Evolutionary conservation across 2,113 vertebrate species (phyloP).

Genomic region (cattle (Bos taurus)): ARS-UCD2.0 NC_037352.1:23113501-23114000

Average conservation of each 20-base stretch:
- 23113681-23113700: conserved; percentile 39
- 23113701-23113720: conserved; percentile 47
- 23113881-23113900: not conserved
- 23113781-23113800: not conserved
- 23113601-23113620: not conserved
- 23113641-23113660: not conserved
- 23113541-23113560: not conserved
- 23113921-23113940: not conserved
- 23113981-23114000: not conserved
- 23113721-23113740: conserved; percentile 41
- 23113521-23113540: not conserved
- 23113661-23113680: conserved; percentile 26
- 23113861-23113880: not conserved
- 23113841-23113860: not conserved
- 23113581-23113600: conserved; percentile 16
- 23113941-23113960: not conserved
- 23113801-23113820: not conserved
- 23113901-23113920: not conserved
- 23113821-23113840: not conserved
- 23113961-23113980: not conserved
- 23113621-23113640: not conserved
- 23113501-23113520: not conserved
- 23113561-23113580: not conserved
- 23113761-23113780: not conserved
- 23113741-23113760: not conserved